Evolutionary conservation across 2,888 invertebrate genomes (phyloP), one percentile per base, ranked within the genome.

Genomic region (Horisme vitalbata): DNA sequence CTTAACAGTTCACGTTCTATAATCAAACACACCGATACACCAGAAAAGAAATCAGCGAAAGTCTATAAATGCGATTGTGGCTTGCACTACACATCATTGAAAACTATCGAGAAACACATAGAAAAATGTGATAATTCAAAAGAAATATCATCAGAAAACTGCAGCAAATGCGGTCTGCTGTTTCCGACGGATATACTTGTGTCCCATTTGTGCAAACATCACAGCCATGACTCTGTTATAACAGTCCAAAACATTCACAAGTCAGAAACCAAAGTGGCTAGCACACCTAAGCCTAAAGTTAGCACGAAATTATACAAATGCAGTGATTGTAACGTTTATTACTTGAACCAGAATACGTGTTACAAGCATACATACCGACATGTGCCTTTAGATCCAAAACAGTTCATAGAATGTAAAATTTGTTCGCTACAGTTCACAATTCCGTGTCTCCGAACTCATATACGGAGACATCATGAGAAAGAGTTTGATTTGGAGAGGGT

Each of bases 351-450:
- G 2, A 55, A 38, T 0, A 52, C 63, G 2, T 81, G 79, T 28
- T 65, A 62, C 2, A 65, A 71, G 6, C 83, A 83, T 11, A 55
- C 57, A 0, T 4, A 41, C 0, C 45, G 37, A 13, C 82, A 83
- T 6, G 41, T 30, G 5, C 27, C 44, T 0, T 39, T 82, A 2
- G 69, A 81, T 5, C 52, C 71, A 0, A 76, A 63, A n/a, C 61
- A 68, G 1, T 82, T 68, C 32, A 81, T 80, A 2, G 74, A 68
- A 5, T 83, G 83, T 34, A 82, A 83, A 30, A 47, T 81, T 0
- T 83, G 83, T 33, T 62, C 69, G 2, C 58, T 80, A 0, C 81
- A 79, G 38, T 79, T 83, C 35, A 47, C 64, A 1, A 68, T 75
- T 0, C 59, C 66, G 10, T 57, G 69, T 1, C 45, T 83, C 0